Conservation (phyloP, 2,888 invertebrate species). For the Thecocarcelia acutangulata region DNA sequence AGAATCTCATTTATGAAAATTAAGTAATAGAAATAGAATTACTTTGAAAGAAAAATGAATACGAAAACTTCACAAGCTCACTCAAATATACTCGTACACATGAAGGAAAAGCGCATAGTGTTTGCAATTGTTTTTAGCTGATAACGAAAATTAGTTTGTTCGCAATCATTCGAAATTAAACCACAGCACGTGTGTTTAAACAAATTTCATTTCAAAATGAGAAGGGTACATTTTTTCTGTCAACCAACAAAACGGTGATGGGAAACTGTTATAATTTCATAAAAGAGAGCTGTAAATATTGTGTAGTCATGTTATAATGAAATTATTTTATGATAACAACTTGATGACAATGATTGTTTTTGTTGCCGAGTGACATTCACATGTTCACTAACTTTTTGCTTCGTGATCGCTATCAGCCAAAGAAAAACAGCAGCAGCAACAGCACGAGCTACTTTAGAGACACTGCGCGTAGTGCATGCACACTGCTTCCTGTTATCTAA, state of each 20-base stretch:
- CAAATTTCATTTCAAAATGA: slow-evolving; percentile 55
- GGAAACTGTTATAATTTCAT: slow-evolving; percentile 56
- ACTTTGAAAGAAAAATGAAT: not conserved
- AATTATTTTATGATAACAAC: slow-evolving; percentile 43
- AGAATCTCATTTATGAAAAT: slow-evolving; percentile 65
- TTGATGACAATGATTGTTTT: slow-evolving; percentile 56
- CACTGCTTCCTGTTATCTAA: slow-evolving; percentile 75
- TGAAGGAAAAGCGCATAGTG: slow-evolving; percentile 8
- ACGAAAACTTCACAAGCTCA: no score
- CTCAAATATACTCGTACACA: not conserved
- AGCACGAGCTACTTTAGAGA: slow-evolving; percentile 15
- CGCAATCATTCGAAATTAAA: slow-evolving; percentile 70
- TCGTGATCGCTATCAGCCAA: slow-evolving; percentile 44
- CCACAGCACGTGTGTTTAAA: slow-evolving; percentile 74
- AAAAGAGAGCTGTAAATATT: slow-evolving; percentile 17
- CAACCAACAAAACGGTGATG: slow-evolving; percentile 38
- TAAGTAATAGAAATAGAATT: slow-evolving; percentile 49
- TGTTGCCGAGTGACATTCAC: slow-evolving; percentile 19
- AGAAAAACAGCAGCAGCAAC: slow-evolving; percentile 19
- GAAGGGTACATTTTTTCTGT: not conserved
- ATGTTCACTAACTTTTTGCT: slow-evolving; percentile 10
- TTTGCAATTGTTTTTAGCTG: slow-evolving; percentile 59
- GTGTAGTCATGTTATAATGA: slow-evolving; percentile 32
- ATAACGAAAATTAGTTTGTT: slow-evolving; percentile 66
- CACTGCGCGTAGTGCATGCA: slow-evolving; percentile 70